Conservation (phyloP, 2,797 vertebrate genomes). For the Zenarchopterus dispar region DNA sequence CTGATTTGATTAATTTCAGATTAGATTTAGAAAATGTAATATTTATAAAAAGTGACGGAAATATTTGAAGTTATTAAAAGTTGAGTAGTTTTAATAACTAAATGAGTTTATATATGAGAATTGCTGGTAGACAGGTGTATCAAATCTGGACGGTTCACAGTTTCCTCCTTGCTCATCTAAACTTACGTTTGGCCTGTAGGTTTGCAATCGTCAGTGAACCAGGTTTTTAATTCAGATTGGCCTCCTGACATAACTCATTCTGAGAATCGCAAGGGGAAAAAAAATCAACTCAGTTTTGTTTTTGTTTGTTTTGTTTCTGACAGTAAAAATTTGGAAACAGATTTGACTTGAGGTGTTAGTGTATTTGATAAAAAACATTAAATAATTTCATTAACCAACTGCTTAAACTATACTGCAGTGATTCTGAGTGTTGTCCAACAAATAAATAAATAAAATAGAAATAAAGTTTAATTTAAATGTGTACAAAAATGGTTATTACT, state of each 20-base stretch:
- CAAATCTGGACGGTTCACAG: too few species aligned
- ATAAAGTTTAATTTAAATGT: conserved; percentile 6
- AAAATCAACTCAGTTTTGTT: too few species aligned
- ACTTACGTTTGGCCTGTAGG: too few species aligned
- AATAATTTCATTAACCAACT: not conserved
- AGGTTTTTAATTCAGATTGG: not conserved
- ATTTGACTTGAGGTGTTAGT: not conserved
- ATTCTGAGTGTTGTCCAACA: not conserved
- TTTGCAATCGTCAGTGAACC: too few species aligned
- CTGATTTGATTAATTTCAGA: not conserved
- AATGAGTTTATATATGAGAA: too few species aligned
- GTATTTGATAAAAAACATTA: not conserved
- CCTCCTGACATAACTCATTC: not conserved
- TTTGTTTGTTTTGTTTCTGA: too few species aligned
- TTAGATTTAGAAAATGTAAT: not conserved
- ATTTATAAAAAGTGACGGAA: not conserved
- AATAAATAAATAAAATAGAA: not conserved
- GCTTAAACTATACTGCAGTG: not conserved
- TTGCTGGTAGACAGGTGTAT: too few species aligned
- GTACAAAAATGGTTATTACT: conserved; percentile 1
- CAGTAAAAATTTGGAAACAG: not conserved
- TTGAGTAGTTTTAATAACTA: too few species aligned
- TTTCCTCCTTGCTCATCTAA: too few species aligned
- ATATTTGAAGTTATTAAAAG: too few species aligned
- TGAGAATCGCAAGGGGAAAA: too few species aligned